Evolutionary conservation across 2,797 vertebrate genomes (phyloP).

Genomic region (Xenopus petersii): DNA sequence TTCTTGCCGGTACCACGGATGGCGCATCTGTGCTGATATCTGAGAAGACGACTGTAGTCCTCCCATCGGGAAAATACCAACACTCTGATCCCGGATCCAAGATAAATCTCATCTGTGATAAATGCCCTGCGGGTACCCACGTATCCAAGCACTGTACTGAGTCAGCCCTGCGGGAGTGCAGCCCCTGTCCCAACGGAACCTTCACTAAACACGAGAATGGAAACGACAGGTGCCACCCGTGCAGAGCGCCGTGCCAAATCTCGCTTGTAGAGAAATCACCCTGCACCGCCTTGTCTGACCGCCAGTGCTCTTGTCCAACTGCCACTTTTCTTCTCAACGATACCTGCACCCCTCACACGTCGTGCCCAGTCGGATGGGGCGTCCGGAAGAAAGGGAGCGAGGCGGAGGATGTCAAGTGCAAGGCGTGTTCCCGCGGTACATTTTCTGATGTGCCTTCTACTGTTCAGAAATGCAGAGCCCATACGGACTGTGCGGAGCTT

Average conservation of each 20-base stretch:
- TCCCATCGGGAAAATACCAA: constrained; percentile 77
- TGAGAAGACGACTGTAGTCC: constrained; percentile 64
- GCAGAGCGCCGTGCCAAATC: constrained; percentile 72
- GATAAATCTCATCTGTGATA: constrained; percentile 80
- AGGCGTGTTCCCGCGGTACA: constrained; percentile 79
- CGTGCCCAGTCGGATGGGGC: constrained; percentile 82
- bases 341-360: constrained; percentile 72
- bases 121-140: constrained; percentile 90
- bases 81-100: constrained; percentile 76
- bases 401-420: constrained; percentile 83
- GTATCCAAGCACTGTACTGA: constrained; percentile 85
- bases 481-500: constrained; percentile 80
- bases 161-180: constrained; percentile 80
- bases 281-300: constrained; percentile 82
- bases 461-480: constrained; percentile 73
- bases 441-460: constrained; percentile 84
- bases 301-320: constrained; percentile 80
- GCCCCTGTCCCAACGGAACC: constrained; percentile 75
- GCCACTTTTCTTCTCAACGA: constrained; percentile 69
- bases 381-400: constrained; percentile 82
- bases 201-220: constrained; percentile 90
- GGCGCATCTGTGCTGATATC: constrained; percentile 67
- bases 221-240: constrained; percentile 83
- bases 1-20: constrained; percentile 56
- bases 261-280: constrained; percentile 76